Evolutionary conservation across 2,888 invertebrate genomes (phyloP), one percentile per base, ranked within the genome.

Genomic region (Philereme transversata): DNA sequence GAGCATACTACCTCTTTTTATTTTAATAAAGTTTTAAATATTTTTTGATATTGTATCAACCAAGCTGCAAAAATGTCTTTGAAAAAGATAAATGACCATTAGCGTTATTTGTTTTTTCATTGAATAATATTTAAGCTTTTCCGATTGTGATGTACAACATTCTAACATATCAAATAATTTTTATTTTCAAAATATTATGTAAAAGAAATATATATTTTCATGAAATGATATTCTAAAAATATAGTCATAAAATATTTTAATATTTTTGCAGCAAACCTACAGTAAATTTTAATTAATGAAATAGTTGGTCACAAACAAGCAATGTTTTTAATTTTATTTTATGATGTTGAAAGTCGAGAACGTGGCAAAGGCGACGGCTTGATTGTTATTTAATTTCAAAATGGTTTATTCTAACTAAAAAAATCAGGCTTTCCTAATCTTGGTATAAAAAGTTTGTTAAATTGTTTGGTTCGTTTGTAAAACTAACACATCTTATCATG

Each of bases 81-180:
- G 36, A 49, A 54, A 60, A 57, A 51, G 57, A 64, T 65, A 55
- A 53, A 62, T 41, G 61, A 64, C 59, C 60, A 51, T 57, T 61
- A 55, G 62, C 43, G 11, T 43, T 55, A 50, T 54, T 58, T 50
- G 4, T 51, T 51, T 34, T 38, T 48, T 40, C 51, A 22, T 40
- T 40, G 8, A 40, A 40, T 40, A 56, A 49, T 43, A 51, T 64
- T 45, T 67, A 67, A 69, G 67, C 62, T 65, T 67, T 22, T 65
- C 67, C 60, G 70, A 78, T 82, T 86, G 78, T 85, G 78, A 86
- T 84, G 83, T 84, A 82, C 82, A 83, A 84, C 77, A 77, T 83
- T 79, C 73, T 78, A 70, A 89, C 90, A 90, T 90, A 90, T 90
- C 90, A 90, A 80, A 69, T 70, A 71, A 69, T 74, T 76, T 81